phyloP scores from a whole-genome alignment of 2,888 invertebrate genomes.

The Agrochola lota region DNA sequence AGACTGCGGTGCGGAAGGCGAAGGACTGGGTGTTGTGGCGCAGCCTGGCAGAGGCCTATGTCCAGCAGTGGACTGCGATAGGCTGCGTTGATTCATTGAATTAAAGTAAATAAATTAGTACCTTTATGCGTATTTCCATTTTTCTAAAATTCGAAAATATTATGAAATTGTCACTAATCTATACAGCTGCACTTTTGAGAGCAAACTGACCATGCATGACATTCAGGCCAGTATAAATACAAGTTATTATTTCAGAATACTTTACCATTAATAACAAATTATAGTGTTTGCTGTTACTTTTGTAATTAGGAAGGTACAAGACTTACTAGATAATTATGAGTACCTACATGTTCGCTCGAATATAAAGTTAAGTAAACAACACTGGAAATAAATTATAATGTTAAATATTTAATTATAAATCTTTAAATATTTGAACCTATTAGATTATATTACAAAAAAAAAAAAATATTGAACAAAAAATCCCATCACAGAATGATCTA shows the following conservation, averaged over 20 bases:
- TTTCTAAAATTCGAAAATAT: no score
- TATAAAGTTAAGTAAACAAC: not conserved
- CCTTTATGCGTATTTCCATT: not conserved
- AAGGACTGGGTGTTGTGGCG: no score
- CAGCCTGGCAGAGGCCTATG: no score
- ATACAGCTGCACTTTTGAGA: not conserved
- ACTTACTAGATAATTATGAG: not conserved
- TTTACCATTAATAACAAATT: not conserved
- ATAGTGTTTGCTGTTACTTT: no score
- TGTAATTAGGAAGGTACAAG: not conserved
- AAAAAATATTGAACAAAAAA: slow-evolving; percentile 25
- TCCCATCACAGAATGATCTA: slow-evolving; percentile 32
- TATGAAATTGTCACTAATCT: not conserved
- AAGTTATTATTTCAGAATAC: not conserved
- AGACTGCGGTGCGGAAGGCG: no score
- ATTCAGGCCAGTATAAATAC: not conserved
- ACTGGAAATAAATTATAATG: not conserved
- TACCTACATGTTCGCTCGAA: not conserved
- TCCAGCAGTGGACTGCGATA: no score
- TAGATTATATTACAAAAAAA: not conserved
- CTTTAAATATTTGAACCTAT: not conserved
- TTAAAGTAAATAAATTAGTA: not conserved
- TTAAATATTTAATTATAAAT: not conserved
- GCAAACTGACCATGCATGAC: no score
- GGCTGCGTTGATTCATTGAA: no score